Percentiles rank a stretch among this genome's conserved stretches.
phyloP scores from a whole-genome alignment of 2,113 vertebrate genomes.

The Cairina moschata region DNA sequence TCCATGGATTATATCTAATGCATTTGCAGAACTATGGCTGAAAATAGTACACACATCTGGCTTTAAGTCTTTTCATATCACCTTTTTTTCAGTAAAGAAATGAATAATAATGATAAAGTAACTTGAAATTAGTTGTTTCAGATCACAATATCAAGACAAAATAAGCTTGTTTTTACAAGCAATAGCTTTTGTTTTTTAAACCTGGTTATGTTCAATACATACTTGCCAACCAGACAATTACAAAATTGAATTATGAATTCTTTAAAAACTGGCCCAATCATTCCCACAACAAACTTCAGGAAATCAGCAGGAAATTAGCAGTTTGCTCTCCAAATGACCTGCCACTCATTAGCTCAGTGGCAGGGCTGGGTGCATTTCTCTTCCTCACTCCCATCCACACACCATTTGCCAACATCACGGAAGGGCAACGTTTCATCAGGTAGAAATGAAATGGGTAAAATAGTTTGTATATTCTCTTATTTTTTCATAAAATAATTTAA shows the following conservation, averaged over 20 bases:
- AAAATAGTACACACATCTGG: background rate
- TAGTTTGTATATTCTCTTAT: background rate
- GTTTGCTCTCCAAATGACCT: background rate
- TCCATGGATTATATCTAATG: background rate
- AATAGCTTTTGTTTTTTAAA: background rate
- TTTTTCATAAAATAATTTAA: background rate
- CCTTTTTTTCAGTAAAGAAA: background rate
- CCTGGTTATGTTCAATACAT: background rate
- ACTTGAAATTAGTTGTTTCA: background rate
- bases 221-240: background rate
- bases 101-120: background rate
- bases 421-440: rapidly evolving
- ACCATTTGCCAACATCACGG: background rate
- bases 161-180: background rate
- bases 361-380: background rate
- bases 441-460: background rate
- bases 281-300: background rate
- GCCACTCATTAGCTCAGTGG: background rate
- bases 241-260: background rate
- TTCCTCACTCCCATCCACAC: background rate
- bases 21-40: background rate
- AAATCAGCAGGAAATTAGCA: background rate
- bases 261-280: background rate
- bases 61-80: background rate
- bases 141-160: background rate